A percentile compares a stretch with the other conserved stretches of the same genome.
Conservation (phyloP, 1,140 invertebrate species). For the Musca vetustissima region DNA sequence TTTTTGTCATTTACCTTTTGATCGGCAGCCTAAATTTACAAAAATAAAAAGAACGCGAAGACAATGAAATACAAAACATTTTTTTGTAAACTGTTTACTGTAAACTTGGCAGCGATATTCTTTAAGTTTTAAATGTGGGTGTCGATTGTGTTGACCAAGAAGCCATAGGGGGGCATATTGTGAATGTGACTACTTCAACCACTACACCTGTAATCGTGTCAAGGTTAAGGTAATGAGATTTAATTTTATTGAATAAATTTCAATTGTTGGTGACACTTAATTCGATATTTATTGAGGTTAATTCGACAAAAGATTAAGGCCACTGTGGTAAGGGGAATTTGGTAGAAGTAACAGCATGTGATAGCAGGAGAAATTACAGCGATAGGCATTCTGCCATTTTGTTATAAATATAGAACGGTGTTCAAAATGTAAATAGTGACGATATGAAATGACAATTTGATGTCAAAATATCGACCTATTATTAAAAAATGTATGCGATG, state of each 20-base stretch:
- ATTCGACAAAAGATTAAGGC: not conserved
- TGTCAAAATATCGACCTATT: too few species aligned
- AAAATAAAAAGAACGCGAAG: not conserved
- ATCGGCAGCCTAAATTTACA: not conserved
- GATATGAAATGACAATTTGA: too few species aligned
- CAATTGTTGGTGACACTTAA: not conserved
- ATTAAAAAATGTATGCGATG: too few species aligned
- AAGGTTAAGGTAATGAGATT: conserved; percentile 9
- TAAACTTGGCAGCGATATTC: not conserved
- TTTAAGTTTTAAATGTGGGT: too few species aligned
- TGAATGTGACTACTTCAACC: not conserved
- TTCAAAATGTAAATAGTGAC: too few species aligned
- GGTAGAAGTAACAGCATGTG: too few species aligned
- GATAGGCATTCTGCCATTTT: too few species aligned
- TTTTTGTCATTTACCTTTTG: not conserved
- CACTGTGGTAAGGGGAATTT: not conserved
- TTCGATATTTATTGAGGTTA: too few species aligned
- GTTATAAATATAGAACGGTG: too few species aligned
- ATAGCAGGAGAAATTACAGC: too few species aligned
- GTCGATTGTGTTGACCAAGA: not conserved
- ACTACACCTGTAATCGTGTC: conserved; percentile 12
- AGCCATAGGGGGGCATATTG: too few species aligned
- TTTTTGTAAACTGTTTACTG: too few species aligned
- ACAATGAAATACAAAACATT: not conserved
- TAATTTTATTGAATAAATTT: not conserved